Evolutionary conservation across 2,888 invertebrate species (phyloP), one percentile per base, ranked within the genome.

Genomic region (Aquatica leii): DNA sequence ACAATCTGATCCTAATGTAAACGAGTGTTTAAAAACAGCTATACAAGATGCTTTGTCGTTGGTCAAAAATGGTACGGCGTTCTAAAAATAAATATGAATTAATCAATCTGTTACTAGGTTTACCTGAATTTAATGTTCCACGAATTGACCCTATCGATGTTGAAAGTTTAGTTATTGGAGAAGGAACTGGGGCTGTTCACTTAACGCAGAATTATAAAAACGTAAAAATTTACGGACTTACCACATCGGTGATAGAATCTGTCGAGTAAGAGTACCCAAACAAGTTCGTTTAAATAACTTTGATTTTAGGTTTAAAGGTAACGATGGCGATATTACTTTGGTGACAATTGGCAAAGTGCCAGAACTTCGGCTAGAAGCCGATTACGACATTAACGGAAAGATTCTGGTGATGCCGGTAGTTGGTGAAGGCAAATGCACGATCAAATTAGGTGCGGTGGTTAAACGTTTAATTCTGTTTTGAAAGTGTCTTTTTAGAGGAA

Each of bases 131-230:
- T 14, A 43, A 62, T 11, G 85, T 90, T 66, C 84, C 86, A 0
- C 80, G 84, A 0, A 75, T 90, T 8, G 84, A 84, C 12, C 84
- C 84, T 0, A 62, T 84, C 12, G 69, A 74, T 11, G 77, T 84
- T n/a, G 77, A 81, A 1, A 76, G 74, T 31, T 69, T 84, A 46
- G 71, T 73, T 8, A 83, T 84, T 37, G 83, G 82, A 1, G 78
- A 77, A 20, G 87, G 88, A 35, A 82, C 82, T 0, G 83, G 84
- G 15, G 87, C 91, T 0, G 90, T 91, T 8, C 84, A 84, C 71
- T 84, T 91, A 50, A 82, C 84, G 11, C 92, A 91, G 79, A 84
- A 86, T 73, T 90, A 89, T 77, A 85, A 82, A 72, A 87, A 90
- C 76, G 84, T 90, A 64, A 85, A 87, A 70, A 0, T 76, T 89